Evolutionary conservation across 2,113 vertebrate species (phyloP).

Genomic region (Bagarius yarrelli): DNA sequence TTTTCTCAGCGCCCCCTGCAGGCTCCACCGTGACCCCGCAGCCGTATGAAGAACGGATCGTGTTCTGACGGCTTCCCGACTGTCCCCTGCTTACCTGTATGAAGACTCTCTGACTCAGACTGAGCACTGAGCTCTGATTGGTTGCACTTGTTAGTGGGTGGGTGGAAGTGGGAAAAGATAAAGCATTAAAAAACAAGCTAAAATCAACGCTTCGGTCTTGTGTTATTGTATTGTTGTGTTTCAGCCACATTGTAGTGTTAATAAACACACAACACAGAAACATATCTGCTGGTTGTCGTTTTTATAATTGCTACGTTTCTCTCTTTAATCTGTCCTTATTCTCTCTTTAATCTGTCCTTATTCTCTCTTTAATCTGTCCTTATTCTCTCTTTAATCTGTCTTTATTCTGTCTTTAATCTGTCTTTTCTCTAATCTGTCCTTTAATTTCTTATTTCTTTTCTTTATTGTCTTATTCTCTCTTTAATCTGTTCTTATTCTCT

Average conservation of each 20-base stretch:
- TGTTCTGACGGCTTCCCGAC: conserved; percentile 73
- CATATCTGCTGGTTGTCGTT: conserved; percentile 2
- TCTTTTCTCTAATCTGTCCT: too few species aligned
- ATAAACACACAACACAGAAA: conserved; percentile 51
- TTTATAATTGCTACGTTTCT: background rate
- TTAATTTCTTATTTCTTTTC: too few species aligned
- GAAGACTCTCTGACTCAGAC: conserved; percentile 52
- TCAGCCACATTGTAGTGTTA: conserved; percentile 33
- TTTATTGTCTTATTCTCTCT: too few species aligned
- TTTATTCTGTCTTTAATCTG: too few species aligned
- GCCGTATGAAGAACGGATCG: conserved; percentile 71
- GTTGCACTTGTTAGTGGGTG: conserved; percentile 65
- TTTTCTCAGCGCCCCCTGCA: conserved; percentile 20
- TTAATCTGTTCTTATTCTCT: too few species aligned
- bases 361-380: too few species aligned
- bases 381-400: too few species aligned
- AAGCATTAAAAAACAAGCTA: conserved; percentile 38
- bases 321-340: too few species aligned
- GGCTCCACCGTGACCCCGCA: conserved; percentile 43
- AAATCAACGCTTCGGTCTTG: conserved; percentile 25
- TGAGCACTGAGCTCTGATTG: conserved; percentile 56
- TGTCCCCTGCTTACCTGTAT: conserved; percentile 43
- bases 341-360: too few species aligned
- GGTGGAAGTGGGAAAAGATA: conserved; percentile 55
- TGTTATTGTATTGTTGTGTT: conserved; percentile 13